Base-by-base conservation (phyloP, 2,888 invertebrate genomes). In the Drosophila neonasuta region DNA sequence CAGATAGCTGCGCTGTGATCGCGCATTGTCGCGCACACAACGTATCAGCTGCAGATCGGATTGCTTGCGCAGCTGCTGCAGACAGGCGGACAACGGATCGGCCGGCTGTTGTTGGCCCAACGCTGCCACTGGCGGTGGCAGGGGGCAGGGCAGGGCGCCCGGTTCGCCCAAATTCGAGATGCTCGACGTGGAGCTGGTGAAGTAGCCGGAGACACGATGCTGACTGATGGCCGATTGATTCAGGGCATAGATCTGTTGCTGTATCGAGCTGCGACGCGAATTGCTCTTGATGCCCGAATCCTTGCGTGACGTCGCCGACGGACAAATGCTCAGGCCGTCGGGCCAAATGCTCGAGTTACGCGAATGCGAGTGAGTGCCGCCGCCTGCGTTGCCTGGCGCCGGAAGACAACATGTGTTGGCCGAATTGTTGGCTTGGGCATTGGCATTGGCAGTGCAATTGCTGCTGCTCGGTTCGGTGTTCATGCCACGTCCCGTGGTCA, bases 251-350 rank as follows among this genome's bases (percentile, higher is more conserved):
- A 96, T 96, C 93, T 96, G 96, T 81, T 96, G 96, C 84, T 95
- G 95, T 88, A 96, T 96, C 88, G 96, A 96, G 81, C 96, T 96
- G 65, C 96, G 92, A 3, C 96, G 92, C 80, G 96, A 96, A 60
- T 95, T 96, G 89, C 96, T 96, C 80, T 95, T 93, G 65, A 97
- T 97, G 10, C 97, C 97, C 9, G 96, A 97, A 90, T 97, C 97
- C 91, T 97, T 97, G 62, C 97, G 93, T 80, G 96, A 96, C 84
- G 96, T 95, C 55, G 95, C 93, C 2, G 96, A 95, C 0, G 95
- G 94, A 71, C 95, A 95, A 63, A 95, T 93, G 89, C 95, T 95
- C 73, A 95, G 91, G 60, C 94, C 92, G 88, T 96, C 96, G 24
- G 94, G 94, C 45, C 87, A 88, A 32, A 88, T 86, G 63, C 88